Evolutionary conservation across 2,113 vertebrate species (phyloP).

Genomic region (Pungitius pungitius): DNA sequence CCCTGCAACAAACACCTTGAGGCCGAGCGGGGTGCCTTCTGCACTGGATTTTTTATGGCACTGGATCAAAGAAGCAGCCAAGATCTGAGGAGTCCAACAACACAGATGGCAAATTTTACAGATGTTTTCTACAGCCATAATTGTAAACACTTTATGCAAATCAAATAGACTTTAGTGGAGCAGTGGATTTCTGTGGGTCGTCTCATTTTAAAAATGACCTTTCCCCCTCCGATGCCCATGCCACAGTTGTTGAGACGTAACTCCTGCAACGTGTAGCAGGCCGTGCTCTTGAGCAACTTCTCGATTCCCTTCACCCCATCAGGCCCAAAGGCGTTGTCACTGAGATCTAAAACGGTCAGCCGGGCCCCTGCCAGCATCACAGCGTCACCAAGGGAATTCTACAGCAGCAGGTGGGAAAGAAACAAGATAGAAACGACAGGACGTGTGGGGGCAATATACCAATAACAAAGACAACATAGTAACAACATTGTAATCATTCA

Average conservation of each 20-base stretch:
- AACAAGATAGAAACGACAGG: not conserved
- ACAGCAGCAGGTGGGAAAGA: constrained; percentile 23
- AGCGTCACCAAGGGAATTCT: constrained; percentile 93
- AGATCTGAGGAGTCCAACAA: constrained; percentile 81
- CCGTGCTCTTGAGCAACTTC: constrained; percentile 87
- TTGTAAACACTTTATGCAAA: not conserved
- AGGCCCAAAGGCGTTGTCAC: constrained; percentile 98
- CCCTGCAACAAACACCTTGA: constrained; percentile 95
- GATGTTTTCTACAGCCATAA: not conserved
- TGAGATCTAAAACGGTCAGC: constrained; percentile 92
- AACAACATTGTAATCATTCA: not conserved
- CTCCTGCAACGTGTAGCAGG: constrained; percentile 90
- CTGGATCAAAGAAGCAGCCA: constrained; percentile 89
- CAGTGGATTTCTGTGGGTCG: not conserved
- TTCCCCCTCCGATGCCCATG: constrained; percentile 96
- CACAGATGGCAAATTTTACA: not conserved
- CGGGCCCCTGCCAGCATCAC: constrained; percentile 88
- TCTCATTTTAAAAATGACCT: constrained; percentile 79
- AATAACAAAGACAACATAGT: constrained; percentile 1
- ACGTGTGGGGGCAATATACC: accelerated
- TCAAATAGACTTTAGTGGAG: not conserved
- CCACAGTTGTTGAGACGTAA: constrained; percentile 98
- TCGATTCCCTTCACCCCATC: constrained; percentile 95
- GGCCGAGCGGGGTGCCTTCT: constrained; percentile 83
- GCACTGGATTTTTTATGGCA: constrained; percentile 87